These are phyloP conservation scores for Drosophila willistoni DNA, from an alignment of 1,140 invertebrate genomes.

Conservation along the genomic window DNA sequence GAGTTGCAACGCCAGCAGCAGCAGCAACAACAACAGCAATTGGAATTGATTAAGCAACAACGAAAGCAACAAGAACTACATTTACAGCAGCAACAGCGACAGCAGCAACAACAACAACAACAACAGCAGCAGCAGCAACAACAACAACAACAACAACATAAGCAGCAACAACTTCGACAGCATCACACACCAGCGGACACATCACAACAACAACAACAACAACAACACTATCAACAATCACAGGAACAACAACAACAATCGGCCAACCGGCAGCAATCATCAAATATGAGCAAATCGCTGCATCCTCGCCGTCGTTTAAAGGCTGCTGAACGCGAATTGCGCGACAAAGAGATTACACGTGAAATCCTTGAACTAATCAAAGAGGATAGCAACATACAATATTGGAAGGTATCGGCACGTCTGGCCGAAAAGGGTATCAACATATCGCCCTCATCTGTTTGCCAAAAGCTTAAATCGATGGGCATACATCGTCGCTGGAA, in stretches of 20 bases:
- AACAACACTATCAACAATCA: conserved; percentile 35
- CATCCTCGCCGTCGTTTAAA: conserved; percentile 76
- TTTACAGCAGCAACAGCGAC: conserved; percentile 31
- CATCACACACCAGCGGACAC: conserved; percentile 55
- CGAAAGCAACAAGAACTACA: conserved; percentile 46
- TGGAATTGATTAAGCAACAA: conserved; percentile 36
- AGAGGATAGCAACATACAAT: conserved; percentile 81
- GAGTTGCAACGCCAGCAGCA: conserved; percentile 45
- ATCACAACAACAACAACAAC: conserved; percentile 52
- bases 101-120: conserved; percentile 41
- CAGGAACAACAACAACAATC: conserved; percentile 1
- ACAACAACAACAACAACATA: conserved; percentile 39
- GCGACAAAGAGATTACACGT: conserved; percentile 81
- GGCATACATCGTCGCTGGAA: conserved; percentile 81
- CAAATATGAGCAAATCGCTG: conserved; percentile 41
- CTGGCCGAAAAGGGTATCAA: conserved; percentile 79
- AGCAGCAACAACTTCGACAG: conserved; percentile 39
- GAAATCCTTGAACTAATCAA: conserved; percentile 80
- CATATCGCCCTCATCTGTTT: conserved; percentile 81
- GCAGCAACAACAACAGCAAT: conserved; percentile 49
- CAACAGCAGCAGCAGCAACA: conserved; percentile 45
- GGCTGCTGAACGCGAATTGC: conserved; percentile 73
- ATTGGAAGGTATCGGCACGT: conserved; percentile 81
- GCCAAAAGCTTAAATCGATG: conserved; percentile 81
- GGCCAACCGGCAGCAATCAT: background rate